Conservation (phyloP, 2,113 vertebrate genomes). For the Notechis scutatus region DNA sequence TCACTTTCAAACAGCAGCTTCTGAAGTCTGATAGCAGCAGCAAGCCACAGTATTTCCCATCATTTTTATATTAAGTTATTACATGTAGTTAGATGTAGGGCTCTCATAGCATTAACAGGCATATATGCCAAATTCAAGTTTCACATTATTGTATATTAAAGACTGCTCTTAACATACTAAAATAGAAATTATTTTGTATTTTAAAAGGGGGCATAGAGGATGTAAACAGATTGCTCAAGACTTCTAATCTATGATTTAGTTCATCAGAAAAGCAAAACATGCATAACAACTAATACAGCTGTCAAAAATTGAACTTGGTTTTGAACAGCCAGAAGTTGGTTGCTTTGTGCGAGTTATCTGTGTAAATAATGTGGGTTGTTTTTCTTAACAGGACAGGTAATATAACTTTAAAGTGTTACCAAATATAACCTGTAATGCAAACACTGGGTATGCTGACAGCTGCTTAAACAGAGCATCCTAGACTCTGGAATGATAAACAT, state of each 20-base stretch:
- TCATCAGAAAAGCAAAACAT: slow-evolving; percentile 33
- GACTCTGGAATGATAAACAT: background rate
- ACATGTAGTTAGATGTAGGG: slow-evolving; percentile 58
- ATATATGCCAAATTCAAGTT: slow-evolving; percentile 61
- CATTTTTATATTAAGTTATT: slow-evolving; percentile 67
- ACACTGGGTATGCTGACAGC: background rate
- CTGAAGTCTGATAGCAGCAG: slow-evolving; percentile 64
- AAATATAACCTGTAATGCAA: background rate
- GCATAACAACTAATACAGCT: background rate
- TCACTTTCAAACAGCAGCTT: slow-evolving; percentile 62
- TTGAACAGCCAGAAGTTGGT: background rate
- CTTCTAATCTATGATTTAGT: slow-evolving; percentile 14
- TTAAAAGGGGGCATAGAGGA: slow-evolving; percentile 30
- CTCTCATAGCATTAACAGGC: slow-evolving; percentile 52
- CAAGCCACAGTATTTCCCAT: slow-evolving; percentile 56
- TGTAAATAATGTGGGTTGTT: background rate
- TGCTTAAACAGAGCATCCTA: background rate
- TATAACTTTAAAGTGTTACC: background rate
- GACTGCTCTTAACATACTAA: slow-evolving; percentile 58
- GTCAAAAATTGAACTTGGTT: background rate
- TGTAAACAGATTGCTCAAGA: slow-evolving; percentile 30
- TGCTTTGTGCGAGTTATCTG: background rate
- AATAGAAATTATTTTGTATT: background rate
- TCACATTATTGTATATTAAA: slow-evolving; percentile 51
- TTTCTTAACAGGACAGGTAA: background rate